These are phyloP conservation scores for Dendroctonus ponderosae DNA, from an alignment of 1,140 invertebrate species.

Conservation along the genomic window DNA sequence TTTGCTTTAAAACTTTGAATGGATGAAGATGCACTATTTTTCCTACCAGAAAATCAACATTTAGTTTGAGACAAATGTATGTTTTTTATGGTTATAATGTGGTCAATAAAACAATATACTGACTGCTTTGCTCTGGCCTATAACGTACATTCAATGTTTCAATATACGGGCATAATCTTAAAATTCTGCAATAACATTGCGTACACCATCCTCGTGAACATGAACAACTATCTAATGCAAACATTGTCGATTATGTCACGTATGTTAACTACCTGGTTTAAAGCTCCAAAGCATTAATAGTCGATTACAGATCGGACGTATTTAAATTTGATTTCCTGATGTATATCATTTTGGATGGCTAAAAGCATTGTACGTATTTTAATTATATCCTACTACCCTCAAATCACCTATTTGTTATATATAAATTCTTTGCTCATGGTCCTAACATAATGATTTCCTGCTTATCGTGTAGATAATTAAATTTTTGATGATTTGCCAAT, in stretches of 20 bases:
- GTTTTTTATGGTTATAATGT: too few relatives aligned
- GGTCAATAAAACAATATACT: too few relatives aligned
- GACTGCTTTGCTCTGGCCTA: too few relatives aligned
- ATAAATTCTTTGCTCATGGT: conserved; percentile 31
- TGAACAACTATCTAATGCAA: conserved; percentile 1
- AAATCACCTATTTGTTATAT: not conserved
- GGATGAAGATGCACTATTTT: too few relatives aligned
- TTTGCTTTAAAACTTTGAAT: too few relatives aligned
- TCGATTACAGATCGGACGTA: conserved; percentile 15
- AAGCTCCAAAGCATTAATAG: conserved; percentile 18
- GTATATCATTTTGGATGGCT: conserved; percentile 11
- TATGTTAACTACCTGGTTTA: conserved; percentile 8
- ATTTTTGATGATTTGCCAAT: too few relatives aligned
- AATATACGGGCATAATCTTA: not conserved
- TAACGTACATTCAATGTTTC: too few relatives aligned
- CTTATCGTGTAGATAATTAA: not conserved
- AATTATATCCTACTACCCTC: conserved; percentile 5
- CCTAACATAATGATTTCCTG: conserved; percentile 27
- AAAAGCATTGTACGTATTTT: conserved; percentile 14
- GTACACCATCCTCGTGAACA: not conserved
- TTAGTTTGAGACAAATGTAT: too few relatives aligned
- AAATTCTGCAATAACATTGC: not conserved
- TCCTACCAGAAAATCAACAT: too few relatives aligned
- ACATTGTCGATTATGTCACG: not conserved
- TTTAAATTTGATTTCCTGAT: conserved; percentile 6